Evolutionary conservation across 2,888 invertebrate species (phyloP).

Genomic region (Ichneumoninae sp.): DNA sequence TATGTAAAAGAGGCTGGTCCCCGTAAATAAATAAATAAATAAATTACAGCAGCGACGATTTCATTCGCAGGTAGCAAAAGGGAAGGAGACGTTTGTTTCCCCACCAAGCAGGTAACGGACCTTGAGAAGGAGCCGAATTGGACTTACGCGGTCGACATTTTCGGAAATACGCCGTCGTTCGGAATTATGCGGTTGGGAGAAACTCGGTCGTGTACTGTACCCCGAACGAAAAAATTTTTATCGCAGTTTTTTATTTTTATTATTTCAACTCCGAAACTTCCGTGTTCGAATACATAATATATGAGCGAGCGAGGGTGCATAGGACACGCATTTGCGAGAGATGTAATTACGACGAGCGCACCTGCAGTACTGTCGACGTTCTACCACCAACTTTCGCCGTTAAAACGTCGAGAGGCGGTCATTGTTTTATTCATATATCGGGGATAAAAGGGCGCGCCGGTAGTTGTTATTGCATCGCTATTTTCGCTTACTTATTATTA

Average conservation of each 20-base stretch:
- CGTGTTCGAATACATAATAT: conserved; percentile 27
- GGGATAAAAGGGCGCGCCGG: background rate
- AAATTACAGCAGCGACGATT: no score
- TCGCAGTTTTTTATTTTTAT: conserved; percentile 8
- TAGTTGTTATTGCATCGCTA: background rate
- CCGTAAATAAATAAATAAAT: no score
- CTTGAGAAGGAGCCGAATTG: no score
- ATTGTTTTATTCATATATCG: conserved; percentile 26
- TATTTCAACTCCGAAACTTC: background rate
- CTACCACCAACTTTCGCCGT: background rate
- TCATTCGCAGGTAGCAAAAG: no score
- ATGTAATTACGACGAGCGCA: conserved; percentile 26
- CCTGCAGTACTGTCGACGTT: background rate
- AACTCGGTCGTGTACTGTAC: no score
- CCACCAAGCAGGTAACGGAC: no score
- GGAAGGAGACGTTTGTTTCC: no score
- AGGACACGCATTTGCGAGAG: background rate
- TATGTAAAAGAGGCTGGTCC: no score
- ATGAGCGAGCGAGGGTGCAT: background rate
- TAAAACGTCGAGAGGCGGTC: background rate
- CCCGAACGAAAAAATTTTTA: conserved; percentile 26
- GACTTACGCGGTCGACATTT: no score
- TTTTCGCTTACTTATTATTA: background rate
- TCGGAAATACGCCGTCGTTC: no score
- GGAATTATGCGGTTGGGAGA: no score